Percentiles rank a stretch among this genome's conserved stretches.
Evolutionary conservation across 64 coral and sea anemone genomes (phyloP).

Genomic region (Astreopora myriophthalma): DNA sequence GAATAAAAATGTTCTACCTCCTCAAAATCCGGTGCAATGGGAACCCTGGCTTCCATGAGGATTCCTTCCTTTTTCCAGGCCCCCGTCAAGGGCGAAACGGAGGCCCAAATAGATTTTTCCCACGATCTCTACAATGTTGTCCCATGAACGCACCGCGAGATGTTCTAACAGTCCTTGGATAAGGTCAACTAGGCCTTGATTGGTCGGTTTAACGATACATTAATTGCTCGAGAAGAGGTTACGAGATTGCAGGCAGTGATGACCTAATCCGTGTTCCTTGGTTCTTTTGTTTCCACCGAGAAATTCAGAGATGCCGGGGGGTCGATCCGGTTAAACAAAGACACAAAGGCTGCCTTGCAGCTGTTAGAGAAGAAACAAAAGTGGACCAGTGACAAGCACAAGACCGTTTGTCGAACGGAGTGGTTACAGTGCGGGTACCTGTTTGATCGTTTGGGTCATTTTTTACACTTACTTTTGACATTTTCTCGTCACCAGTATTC

Average conservation of each 20-base stretch:
- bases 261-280: slow-evolving; percentile 4
- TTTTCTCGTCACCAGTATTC: slow-evolving; percentile 6
- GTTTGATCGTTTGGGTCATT: background rate
- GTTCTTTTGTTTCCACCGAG: background rate
- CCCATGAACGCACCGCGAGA: slow-evolving; percentile 5
- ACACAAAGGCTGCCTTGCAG: background rate
- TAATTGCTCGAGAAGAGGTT: slow-evolving; percentile 3
- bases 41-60: slow-evolving; percentile 23
- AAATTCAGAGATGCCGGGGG: background rate
- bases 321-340: background rate
- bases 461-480: background rate
- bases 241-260: slow-evolving; percentile 33
- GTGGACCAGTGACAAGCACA: slow-evolving; percentile 17
- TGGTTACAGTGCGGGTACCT: slow-evolving; percentile 16
- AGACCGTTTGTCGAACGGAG: background rate
- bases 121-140: background rate
- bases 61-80: background rate
- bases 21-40: slow-evolving; percentile 26
- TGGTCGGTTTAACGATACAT: slow-evolving; percentile 30
- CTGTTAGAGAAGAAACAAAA: slow-evolving; percentile 1
- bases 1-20: background rate
- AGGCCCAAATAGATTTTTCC: background rate
- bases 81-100: background rate
- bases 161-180: slow-evolving; percentile 9
- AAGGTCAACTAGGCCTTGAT: slow-evolving; percentile 42